A percentile compares a stretch with the other conserved stretches of the same genome.
Evolutionary conservation across 1,140 invertebrate genomes (phyloP).

Genomic region (Trissolcus basalis): DNA sequence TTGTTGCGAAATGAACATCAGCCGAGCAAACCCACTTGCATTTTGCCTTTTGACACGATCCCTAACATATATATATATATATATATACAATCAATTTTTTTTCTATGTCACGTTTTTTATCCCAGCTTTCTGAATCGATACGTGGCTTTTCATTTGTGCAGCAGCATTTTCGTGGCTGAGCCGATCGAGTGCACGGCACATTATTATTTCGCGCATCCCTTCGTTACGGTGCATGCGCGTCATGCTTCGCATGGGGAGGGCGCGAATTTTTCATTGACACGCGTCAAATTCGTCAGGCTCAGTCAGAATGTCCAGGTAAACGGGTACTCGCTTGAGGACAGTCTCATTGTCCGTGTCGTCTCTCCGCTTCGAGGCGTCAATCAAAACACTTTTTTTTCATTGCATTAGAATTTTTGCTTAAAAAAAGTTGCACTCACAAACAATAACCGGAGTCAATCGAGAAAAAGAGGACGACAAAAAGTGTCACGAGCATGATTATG

Average conservation of each 20-base stretch:
- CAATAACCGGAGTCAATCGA: constrained; percentile 21
- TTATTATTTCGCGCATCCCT: constrained; percentile 49
- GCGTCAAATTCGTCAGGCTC: constrained; percentile 48
- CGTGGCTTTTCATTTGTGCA: constrained; percentile 23
- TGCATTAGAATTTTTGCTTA: constrained; percentile 12
- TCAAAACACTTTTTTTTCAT: constrained; percentile 30
- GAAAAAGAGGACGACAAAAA: constrained; percentile 11
- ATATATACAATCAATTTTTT: constrained; percentile 23
- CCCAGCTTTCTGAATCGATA: constrained; percentile 15
- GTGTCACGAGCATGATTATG: not conserved
- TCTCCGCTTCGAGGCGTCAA: constrained; percentile 15
- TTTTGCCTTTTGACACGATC: constrained; percentile 13
- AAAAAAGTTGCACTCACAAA: constrained; percentile 4
- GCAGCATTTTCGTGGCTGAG: constrained; percentile 27
- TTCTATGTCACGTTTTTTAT: not conserved
- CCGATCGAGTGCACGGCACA: constrained; percentile 43
- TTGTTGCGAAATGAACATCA: constrained; percentile 31
- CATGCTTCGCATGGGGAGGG: constrained; percentile 18
- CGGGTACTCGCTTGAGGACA: constrained; percentile 4
- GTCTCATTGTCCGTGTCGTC: constrained; percentile 17
- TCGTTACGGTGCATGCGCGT: constrained; percentile 35
- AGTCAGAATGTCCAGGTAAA: constrained; percentile 26
- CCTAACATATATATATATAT: not conserved
- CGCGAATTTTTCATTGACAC: constrained; percentile 46
- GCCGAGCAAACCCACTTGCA: constrained; percentile 19